Percentiles rank a stretch among this genome's conserved stretches.
Evolutionary conservation across 1,140 invertebrate genomes (phyloP).

Genomic region (Zaprionus davidi): DNA sequence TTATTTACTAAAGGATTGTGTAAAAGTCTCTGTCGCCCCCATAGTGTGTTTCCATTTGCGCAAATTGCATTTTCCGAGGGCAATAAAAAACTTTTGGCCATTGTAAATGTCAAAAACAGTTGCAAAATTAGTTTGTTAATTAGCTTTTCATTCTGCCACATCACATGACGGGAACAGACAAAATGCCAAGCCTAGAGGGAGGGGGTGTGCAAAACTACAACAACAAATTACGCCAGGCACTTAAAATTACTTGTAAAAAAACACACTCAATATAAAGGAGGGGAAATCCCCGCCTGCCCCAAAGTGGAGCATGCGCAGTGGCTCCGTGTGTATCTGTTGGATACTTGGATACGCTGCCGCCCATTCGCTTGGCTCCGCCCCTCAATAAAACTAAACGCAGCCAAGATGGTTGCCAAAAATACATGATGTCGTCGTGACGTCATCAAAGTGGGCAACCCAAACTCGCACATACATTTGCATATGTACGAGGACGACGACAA

Average conservation of each 20-base stretch:
- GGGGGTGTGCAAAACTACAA: conserved; percentile 5
- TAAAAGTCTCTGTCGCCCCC: not conserved
- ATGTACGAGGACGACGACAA: conserved; percentile 9
- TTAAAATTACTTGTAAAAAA: conserved; percentile 32
- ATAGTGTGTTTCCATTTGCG: conserved; percentile 10
- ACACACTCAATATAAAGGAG: not conserved
- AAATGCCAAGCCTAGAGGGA: conserved; percentile 11
- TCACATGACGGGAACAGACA: conserved; percentile 50
- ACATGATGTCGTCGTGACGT: conserved; percentile 65
- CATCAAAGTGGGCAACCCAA: conserved; percentile 36
- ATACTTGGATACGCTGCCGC: conserved; percentile 46
- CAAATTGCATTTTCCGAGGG: conserved; percentile 39
- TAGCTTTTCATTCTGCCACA: conserved; percentile 76
- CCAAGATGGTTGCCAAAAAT: conserved; percentile 77
- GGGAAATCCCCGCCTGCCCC: not conserved
- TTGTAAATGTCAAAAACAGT: conserved; percentile 81
- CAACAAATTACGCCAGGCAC: conserved; percentile 23
- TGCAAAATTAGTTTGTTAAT: conserved; percentile 81
- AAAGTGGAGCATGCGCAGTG: conserved; percentile 31
- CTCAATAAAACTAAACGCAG: conserved; percentile 1
- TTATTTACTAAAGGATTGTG: conserved; percentile 9
- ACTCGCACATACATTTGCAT: conserved; percentile 31
- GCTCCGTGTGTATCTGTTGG: conserved; percentile 66
- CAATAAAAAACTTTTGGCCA: conserved; percentile 74
- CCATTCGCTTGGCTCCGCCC: conserved; percentile 67